Base-by-base conservation (phyloP, 2,888 invertebrate genomes). In the Drosophila limbata region DNA sequence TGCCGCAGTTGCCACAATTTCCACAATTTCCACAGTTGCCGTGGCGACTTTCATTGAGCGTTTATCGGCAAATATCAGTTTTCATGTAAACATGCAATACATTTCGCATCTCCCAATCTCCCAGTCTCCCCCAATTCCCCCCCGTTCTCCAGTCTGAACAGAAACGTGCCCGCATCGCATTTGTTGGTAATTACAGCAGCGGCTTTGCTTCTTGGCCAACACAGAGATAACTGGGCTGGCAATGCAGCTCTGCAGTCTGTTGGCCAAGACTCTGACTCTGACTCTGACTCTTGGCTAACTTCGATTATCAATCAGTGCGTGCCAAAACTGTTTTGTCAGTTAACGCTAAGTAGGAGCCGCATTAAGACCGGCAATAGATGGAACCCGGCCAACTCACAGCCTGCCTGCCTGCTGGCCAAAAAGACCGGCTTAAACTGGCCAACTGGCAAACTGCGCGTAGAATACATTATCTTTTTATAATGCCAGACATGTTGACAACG, bases 1-100 rank as follows among this genome's bases (percentile, higher is more conserved):
- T 63, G 45, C 57, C 56, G 37, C 40, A 60, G 21, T 44, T 35
- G 11, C 21, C 35, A 4, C 17, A 55, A n/a, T 15, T 50, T 25
- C 40, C 47, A 31, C 47, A 40, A 5, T 53, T 40, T 15, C 52
- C 52, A 37, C 44, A 19, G 61, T 28, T 47, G 44, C 55, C 31
- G 17, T 31, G 15, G 31, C 81, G 73, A 87, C 85, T 86, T 86
- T 86, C 85, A 88, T 86, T 86, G 89, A 88, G 72, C 89, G 84
- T 87, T 88, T 86, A 89, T 86, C 85, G 85, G 75, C 69, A 72
- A 80, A 80, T 87, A 86, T 89, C 89, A 78, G 83, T 82, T 86
- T 88, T 87, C 89, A 87, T 88, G 89, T 89, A 89, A 86, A 87
- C 89, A 86, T 89, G 86, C 86, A 86, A 86, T 87, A 88, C 76